Evolutionary conservation across 2,888 invertebrate genomes (phyloP).

Genomic region (Drosophila austrosaltans): DNA sequence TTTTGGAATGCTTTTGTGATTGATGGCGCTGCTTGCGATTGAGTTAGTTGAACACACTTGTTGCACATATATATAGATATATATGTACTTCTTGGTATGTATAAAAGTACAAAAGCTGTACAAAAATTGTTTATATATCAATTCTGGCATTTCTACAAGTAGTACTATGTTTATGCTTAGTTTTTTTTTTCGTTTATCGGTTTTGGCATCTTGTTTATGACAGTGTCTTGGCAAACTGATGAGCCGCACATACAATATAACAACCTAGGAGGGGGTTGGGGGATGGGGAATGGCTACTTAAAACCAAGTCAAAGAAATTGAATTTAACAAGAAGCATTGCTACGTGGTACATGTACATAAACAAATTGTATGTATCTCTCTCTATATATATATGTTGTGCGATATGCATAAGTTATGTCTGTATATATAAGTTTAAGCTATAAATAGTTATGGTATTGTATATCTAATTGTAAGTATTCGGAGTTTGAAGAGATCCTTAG

Average conservation of each 20-base stretch:
- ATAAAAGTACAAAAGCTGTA: constrained; percentile 71
- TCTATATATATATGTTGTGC: constrained; percentile 39
- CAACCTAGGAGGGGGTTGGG: constrained; percentile 41
- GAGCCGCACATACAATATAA: constrained; percentile 31
- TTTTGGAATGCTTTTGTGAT: constrained; percentile 68
- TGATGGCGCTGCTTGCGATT: constrained; percentile 15
- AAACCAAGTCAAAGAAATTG: constrained; percentile 58
- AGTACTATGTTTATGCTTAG: constrained; percentile 16
- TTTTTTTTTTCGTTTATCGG: constrained; percentile 8
- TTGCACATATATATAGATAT: background rate
- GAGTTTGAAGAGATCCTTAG: constrained; percentile 67
- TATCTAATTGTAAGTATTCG: constrained; percentile 57
- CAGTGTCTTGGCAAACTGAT: constrained; percentile 32
- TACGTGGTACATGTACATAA: constrained; percentile 56
- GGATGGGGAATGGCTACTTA: constrained; percentile 36
- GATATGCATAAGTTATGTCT: constrained; percentile 66
- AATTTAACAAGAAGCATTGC: constrained; percentile 70
- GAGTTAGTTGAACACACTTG: constrained; percentile 10
- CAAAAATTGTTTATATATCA: constrained; percentile 36
- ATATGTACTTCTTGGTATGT: constrained; percentile 36
- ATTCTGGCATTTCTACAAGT: constrained; percentile 54
- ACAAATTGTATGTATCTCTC: constrained; percentile 26
- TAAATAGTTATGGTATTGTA: constrained; percentile 29
- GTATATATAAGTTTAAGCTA: constrained; percentile 36
- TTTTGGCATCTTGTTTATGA: constrained; percentile 61